Base-by-base conservation (phyloP, 2,888 invertebrate genomes). In the Latheticus oryzae region DNA sequence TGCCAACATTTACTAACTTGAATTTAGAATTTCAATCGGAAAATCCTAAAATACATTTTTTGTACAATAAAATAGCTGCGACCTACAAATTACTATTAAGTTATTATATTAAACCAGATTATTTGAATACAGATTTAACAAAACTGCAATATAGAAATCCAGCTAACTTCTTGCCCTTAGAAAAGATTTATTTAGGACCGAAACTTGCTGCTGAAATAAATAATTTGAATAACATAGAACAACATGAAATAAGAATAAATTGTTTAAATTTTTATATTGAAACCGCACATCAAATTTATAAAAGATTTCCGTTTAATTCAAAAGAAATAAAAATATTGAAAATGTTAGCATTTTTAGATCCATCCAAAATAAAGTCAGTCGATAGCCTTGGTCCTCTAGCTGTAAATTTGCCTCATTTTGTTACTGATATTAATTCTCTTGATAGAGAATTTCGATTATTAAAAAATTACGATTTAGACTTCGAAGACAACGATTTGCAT, bases 61-160 rank as follows among this genome's bases (percentile, higher is more conserved):
- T 50, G 19, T 52, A 45, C 42, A 5, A 3, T 11, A 53, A 23
- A 17, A 52, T 58, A 42, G 5, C 26, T 19, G 16, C 9, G 19
- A 21, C 37, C 4, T 52, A 30, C 35, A 56, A 35, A 48, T n/a
- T 23, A 16, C 28, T 60, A 15, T 30, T 58, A 42, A 50, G 35
- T 48, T 60, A 5, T 42, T 60, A 53, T 21, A 48, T 58, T 11
- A 42, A 43, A 33, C 35, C 55, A 13, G 51, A 58, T 26, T 59
- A 55, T 30, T 21, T 43, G 21, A 55, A 45, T 16, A 45, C 15
- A 32, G 23, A 52, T 11, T 7, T 60, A 33, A 24, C 8, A 37
- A 42, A 47, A 8, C 8, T 60, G 33, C 60, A 60, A 24, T 53
- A 47, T 30, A 32, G 24, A 47, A 57, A 57, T 57, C 60, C 57